Conservation (phyloP, 92 coral and sea anemone genomes). For the Siderastrea siderea region DNA sequence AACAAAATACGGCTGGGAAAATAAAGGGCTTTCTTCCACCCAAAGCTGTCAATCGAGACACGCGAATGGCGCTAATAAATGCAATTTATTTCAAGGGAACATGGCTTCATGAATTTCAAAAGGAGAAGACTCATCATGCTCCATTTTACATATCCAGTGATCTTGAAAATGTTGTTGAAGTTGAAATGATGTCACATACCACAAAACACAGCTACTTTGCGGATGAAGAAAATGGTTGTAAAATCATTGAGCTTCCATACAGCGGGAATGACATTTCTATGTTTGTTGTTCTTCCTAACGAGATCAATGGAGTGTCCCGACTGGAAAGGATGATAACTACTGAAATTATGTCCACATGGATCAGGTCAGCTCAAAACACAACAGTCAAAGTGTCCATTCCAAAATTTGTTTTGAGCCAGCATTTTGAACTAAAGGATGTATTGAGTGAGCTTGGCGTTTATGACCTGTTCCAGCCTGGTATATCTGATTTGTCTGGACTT, state of each 20-base stretch:
- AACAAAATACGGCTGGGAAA: slow-evolving; percentile 81
- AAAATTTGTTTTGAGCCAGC: slow-evolving; percentile 79
- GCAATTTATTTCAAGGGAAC: slow-evolving; percentile 93
- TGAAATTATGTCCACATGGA: slow-evolving; percentile 69
- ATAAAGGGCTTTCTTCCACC: slow-evolving; percentile 80
- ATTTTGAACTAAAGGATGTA: slow-evolving; percentile 78
- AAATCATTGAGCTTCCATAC: slow-evolving; percentile 83
- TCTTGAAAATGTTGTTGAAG: slow-evolving; percentile 53
- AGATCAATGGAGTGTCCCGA: slow-evolving; percentile 68
- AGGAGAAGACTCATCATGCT: slow-evolving; percentile 71
- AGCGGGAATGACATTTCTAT: slow-evolving; percentile 76
- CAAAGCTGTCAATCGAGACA: slow-evolving; percentile 62
- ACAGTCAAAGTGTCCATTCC: slow-evolving; percentile 83
- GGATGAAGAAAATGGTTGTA: slow-evolving; percentile 78
- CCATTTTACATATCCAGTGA: slow-evolving; percentile 72
- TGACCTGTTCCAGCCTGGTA: slow-evolving; percentile 75
- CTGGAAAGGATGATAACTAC: slow-evolving; percentile 74
- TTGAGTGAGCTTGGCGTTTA: slow-evolving; percentile 73
- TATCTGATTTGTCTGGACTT: slow-evolving; percentile 84
- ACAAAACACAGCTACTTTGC: slow-evolving; percentile 60
- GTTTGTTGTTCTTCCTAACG: slow-evolving; percentile 85
- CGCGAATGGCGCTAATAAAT: slow-evolving; percentile 81
- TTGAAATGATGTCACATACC: slow-evolving; percentile 85
- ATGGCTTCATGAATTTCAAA: slow-evolving; percentile 80
- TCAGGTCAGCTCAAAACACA: slow-evolving; percentile 46